These are phyloP conservation scores for Coluber constrictor DNA, from an alignment of 2,797 vertebrate genomes.

Conservation along the genomic window DNA sequence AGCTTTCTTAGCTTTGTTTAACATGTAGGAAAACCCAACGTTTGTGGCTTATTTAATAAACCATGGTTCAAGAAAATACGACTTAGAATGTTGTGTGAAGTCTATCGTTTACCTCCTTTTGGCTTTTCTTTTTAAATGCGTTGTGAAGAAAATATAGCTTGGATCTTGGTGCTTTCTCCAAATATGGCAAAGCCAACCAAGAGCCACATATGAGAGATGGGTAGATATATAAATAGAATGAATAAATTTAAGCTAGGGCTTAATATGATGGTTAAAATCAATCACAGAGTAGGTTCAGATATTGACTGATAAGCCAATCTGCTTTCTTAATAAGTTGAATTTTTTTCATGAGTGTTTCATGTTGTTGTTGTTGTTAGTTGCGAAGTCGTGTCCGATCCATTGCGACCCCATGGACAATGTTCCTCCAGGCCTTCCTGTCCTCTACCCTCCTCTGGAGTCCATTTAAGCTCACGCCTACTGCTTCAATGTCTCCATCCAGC, in stretches of 20 bases:
- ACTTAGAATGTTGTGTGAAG: background rate
- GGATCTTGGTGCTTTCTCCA: no score
- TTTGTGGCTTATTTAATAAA: background rate
- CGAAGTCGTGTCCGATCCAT: no score
- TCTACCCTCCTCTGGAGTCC: no score
- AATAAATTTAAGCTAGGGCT: background rate
- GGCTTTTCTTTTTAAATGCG: background rate
- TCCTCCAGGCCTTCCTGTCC: no score
- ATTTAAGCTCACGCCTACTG: fast-evolving
- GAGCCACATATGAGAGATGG: no score
- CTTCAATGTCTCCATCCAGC: no score
- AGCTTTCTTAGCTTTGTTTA: background rate
- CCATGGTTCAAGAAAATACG: background rate
- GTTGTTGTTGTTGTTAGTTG: no score
- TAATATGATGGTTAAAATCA: background rate
- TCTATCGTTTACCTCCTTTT: background rate
- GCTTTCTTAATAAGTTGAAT: background rate
- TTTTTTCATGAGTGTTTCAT: background rate
- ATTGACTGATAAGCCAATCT: background rate
- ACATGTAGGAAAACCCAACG: background rate
- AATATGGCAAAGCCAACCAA: no score
- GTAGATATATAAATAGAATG: no score
- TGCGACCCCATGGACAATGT: no score
- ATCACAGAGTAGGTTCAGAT: background rate
- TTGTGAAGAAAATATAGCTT: no score